Evolutionary conservation across 2,113 vertebrate species (phyloP), one percentile per base, ranked within the genome.

Genomic region (Ceyx melanurus): DNA sequence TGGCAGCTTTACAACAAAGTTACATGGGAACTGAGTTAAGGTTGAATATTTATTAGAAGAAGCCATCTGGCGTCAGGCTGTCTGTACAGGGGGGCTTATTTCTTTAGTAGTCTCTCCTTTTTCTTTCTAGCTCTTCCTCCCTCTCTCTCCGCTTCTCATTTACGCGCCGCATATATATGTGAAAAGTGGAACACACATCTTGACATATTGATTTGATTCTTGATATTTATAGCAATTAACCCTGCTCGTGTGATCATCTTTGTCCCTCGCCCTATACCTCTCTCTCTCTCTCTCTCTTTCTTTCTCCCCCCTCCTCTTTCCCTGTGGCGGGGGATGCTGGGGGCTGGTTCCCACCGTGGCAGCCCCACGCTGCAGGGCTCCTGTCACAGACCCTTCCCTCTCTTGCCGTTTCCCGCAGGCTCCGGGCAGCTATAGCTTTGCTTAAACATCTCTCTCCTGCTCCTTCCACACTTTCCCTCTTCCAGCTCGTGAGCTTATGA

Each of bases 11-110:
- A 99, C 99, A 99, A 97, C 98, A 98, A 99, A 99, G 99, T 99
- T 99, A 99, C 99, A 99, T 99, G 99, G 99, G 99, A 99, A 99
- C 98, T 97, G 98, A 99, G 99, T 99, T 99, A 99, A 99, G 99
- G 99, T 99, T 99, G 99, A 99, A 99, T 99, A 99, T 99, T 99
- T 99, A 99, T 99, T 99, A 99, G 99, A 99, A 99, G 98, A 99
- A 99, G 99, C 99, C 99, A 99, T 99, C 99, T 99, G 99, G 99
- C 99, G 99, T 99, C 99, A 98, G 98, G 97, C 98, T 98, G 99
- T 99, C 99, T 99, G 98, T 98, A 98, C 98, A 98, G 98, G 98
- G 98, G 97, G 98, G 98, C 97, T 98, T 97, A 97, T 98, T 98
- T 98, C 98, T 98, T 98, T 98, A 98, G 97, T 97, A 98, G 97